Evolutionary conservation across 1,140 invertebrate genomes (phyloP).

Genomic region (Lordiphosa mommai): DNA sequence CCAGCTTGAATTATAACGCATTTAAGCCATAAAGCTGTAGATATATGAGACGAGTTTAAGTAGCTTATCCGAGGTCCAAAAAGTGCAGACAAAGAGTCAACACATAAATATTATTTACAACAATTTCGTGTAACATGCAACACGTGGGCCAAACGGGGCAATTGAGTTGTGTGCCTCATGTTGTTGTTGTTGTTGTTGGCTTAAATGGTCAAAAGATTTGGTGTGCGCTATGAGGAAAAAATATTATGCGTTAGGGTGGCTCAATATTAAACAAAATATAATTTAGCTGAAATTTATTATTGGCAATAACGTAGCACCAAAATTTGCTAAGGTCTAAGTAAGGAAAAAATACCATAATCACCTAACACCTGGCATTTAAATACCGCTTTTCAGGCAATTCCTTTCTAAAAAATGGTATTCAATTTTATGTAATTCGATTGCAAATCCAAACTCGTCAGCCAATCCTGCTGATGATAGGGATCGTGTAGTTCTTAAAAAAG

Average conservation of each 20-base stretch:
- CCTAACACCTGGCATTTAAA: too few species aligned
- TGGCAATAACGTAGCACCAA: neutral
- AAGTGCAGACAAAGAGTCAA: neutral
- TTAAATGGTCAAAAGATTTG: constrained; percentile 47
- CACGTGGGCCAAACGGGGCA: constrained; percentile 46
- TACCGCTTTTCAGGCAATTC: too few species aligned
- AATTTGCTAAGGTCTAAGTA: too few species aligned
- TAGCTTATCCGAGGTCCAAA: constrained; percentile 27
- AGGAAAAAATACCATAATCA: too few species aligned
- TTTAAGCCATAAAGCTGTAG: constrained; percentile 55
- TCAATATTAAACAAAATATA: neutral
- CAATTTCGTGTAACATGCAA: constrained; percentile 70
- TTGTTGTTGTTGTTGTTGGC: too few species aligned
- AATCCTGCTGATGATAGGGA: too few species aligned
- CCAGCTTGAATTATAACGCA: constrained; percentile 62
- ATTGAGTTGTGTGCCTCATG: constrained; percentile 48
- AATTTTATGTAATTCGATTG: too few species aligned
- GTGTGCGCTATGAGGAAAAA: constrained; percentile 13
- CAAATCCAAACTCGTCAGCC: too few species aligned
- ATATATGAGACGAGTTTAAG: constrained; percentile 64
- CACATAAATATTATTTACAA: constrained; percentile 71
- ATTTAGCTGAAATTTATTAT: neutral
- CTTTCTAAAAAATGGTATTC: too few species aligned
- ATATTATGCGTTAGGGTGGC: constrained; percentile 17
- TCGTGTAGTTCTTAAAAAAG: too few species aligned